Evolutionary conservation across 2,113 vertebrate genomes (phyloP), one percentile per base, ranked within the genome.

Genomic region (Sebastes schlegelii): DNA sequence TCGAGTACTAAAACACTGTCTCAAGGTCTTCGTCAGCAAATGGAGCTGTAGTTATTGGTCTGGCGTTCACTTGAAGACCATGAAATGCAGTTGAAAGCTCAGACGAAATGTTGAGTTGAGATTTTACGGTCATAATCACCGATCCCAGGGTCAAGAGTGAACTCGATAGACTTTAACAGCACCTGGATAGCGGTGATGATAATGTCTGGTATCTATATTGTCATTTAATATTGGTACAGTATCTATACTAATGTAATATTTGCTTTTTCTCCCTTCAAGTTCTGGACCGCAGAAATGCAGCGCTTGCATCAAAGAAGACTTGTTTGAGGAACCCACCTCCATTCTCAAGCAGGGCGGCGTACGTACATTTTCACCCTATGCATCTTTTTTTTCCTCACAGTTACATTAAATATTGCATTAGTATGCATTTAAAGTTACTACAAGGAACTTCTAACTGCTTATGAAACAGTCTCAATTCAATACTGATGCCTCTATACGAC

Each of bases 261-360:
- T 82, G 1, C n/a, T 46, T 75, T 21, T 67, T 19, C 70, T 17
- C 16, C 13, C 54, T 84, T 65, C 2, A 75, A 99, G 98, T 78
- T 95, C 96, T 16, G 98, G 98, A 55, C 98, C 98, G 40, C 97
- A 99, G 74, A 97, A 97, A 88, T 99, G 98, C 69, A 95, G 95
- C 17, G 98, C 97, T 74, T 99, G 98, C 58, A 96, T 99, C 83
- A 97, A 97, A 66, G 98, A 99, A 77, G 97, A 98, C 23, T 95
- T 99, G 57, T 99, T 97, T 5, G 98, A 99, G 86, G 98, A 99
- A 48, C 97, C 97, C 14, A 86, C 96, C 57, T 99, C 98, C 0
- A 95, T 99, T 86, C 92, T 99, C 77, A 97, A 98, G 89, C 96
- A 94, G 58, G 96, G 93, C 63, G 97, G 97, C 17, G 98, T 99